A percentile compares a stretch with the other conserved stretches of the same genome.
phyloP scores from a whole-genome alignment of 2,113 vertebrate genomes.

The Pachycephala philippinensis region DNA sequence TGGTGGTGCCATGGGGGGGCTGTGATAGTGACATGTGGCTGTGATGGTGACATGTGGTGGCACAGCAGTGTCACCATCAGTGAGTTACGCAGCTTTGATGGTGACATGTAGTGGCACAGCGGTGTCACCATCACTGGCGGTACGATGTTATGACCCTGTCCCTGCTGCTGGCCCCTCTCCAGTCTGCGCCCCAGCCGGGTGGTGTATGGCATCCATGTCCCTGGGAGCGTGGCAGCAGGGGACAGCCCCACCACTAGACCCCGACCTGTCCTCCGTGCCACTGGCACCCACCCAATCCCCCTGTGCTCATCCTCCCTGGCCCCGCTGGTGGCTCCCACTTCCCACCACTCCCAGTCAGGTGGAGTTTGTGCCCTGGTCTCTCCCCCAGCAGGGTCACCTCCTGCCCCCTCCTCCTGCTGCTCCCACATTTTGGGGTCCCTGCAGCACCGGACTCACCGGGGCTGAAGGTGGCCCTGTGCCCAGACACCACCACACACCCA shows the following conservation, averaged over 20 bases:
- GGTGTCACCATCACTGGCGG: not conserved
- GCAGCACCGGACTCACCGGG: not conserved
- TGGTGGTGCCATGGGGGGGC: not conserved
- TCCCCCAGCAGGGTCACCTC: not conserved
- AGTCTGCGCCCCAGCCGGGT: rapidly evolving
- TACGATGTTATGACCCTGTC: not conserved
- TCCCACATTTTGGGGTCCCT: not conserved
- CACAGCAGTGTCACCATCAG: not conserved
- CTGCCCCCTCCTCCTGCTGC: not conserved
- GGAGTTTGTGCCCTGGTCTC: not conserved
- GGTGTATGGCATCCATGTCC: not conserved
- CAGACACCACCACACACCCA: rapidly evolving
- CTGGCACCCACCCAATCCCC: not conserved
- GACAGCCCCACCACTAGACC: not conserved
- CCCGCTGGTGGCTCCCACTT: not conserved
- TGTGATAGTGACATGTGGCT: not conserved
- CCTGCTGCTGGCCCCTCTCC: not conserved
- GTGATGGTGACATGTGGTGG: not conserved
- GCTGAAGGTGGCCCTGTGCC: not conserved
- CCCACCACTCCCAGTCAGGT: rapidly evolving
- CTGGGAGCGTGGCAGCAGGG: not conserved
- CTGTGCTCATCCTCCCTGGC: not conserved
- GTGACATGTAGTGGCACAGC: not conserved
- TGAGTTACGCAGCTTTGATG: not conserved
- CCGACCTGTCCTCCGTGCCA: not conserved